phyloP scores from a whole-genome alignment of 2,888 invertebrate genomes.

The Stegana nigrithorax region DNA sequence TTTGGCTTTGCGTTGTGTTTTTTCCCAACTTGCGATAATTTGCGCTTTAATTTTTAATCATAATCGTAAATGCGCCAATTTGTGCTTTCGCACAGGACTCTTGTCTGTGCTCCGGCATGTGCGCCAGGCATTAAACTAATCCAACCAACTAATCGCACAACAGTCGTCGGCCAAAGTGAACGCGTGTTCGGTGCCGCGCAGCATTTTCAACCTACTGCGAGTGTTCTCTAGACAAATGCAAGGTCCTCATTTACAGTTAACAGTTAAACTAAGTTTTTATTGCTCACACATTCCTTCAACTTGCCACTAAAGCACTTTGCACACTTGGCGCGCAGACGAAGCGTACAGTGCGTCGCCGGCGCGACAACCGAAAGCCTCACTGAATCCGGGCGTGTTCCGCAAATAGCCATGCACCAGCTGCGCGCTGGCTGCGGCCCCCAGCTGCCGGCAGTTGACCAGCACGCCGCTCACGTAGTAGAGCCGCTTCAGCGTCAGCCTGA shows the following conservation, averaged over 20 bases:
- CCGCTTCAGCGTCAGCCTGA: constrained; percentile 49
- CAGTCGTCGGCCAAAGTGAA: not conserved
- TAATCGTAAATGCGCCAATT: constrained; percentile 14
- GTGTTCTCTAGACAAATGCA: constrained; percentile 32
- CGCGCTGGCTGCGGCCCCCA: no score
- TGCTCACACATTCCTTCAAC: not conserved
- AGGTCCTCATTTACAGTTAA: constrained; percentile 16
- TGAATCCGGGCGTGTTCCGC: constrained; percentile 56
- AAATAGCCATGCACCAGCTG: constrained; percentile 53
- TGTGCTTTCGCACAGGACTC: no score
- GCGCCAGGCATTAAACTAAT: no score
- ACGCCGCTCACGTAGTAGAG: constrained; percentile 57
- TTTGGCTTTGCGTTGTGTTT: no score
- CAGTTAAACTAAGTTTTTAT: not conserved
- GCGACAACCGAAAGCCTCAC: constrained; percentile 57
- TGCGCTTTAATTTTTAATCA: constrained; percentile 29
- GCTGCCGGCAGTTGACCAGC: constrained; percentile 50
- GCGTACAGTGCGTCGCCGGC: constrained; percentile 46
- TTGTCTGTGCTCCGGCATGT: no score
- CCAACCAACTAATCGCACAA: not conserved
- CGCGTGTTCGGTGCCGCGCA: constrained; percentile 20
- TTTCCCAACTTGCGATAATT: not conserved
- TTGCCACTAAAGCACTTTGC: constrained; percentile 10
- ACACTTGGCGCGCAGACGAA: constrained; percentile 17
- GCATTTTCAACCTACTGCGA: constrained; percentile 34